These are phyloP conservation scores for Drosophila navojoa DNA, from an alignment of 1,140 invertebrate species.

Conservation along the genomic window DNA sequence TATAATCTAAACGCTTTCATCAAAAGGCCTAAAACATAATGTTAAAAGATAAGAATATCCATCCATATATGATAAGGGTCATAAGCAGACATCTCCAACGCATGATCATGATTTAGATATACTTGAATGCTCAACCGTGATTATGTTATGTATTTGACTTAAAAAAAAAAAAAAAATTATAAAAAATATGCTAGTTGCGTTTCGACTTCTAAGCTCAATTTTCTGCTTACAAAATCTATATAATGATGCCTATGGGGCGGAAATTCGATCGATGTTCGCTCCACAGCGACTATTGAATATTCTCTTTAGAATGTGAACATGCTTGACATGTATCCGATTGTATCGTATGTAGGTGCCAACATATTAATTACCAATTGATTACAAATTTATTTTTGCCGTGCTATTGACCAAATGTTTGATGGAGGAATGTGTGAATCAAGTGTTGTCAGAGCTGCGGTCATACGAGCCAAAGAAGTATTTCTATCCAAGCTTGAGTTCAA, in stretches of 20 bases:
- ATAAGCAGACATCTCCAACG: too few species aligned
- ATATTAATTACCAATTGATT: slow-evolving; percentile 8
- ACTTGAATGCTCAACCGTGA: too few species aligned
- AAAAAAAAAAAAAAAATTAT: too few species aligned
- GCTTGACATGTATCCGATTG: not conserved
- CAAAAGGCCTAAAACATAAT: too few species aligned
- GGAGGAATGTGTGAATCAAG: slow-evolving; percentile 12
- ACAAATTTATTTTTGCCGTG: not conserved
- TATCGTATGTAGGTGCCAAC: not conserved
- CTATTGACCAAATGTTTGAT: slow-evolving; percentile 3
- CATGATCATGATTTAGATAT: too few species aligned
- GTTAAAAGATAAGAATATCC: too few species aligned
- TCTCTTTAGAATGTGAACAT: not conserved
- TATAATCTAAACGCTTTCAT: too few species aligned
- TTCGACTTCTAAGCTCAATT: not conserved
- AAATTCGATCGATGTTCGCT: not conserved
- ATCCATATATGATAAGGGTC: too few species aligned
- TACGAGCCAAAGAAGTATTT: slow-evolving; percentile 18
- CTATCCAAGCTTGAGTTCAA: slow-evolving; percentile 58
- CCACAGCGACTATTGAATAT: not conserved
- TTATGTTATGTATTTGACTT: too few species aligned
- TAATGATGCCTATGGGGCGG: too few species aligned
- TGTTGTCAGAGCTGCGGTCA: slow-evolving; percentile 5
- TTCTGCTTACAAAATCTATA: not conserved
- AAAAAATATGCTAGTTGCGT: too few species aligned